Evolutionary conservation across 2,888 invertebrate genomes (phyloP).

Genomic region (Laothoe populi): DNA sequence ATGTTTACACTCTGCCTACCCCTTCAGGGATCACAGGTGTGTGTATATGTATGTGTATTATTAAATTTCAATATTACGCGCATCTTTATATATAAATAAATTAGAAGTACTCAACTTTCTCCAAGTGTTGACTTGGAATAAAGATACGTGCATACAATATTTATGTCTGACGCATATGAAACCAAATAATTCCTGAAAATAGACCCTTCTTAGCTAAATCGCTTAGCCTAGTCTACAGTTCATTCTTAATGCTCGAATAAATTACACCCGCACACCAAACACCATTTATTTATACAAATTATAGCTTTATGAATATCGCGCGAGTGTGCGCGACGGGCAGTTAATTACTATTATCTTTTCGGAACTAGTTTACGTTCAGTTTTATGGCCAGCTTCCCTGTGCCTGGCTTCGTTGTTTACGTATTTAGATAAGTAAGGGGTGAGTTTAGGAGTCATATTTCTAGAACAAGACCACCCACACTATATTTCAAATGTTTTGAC

Average conservation of each 20-base stretch:
- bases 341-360: slow-evolving; percentile 41
- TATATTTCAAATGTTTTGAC: no score
- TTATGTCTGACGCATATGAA: no score
- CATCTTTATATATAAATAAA: no score
- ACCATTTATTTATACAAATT: slow-evolving; percentile 25
- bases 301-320: slow-evolving; percentile 27
- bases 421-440: neutral
- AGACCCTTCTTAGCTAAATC: neutral
- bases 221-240: neutral
- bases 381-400: slow-evolving; percentile 38
- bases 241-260: slow-evolving; percentile 23
- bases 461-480: neutral
- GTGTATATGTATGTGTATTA: no score
- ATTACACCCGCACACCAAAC: slow-evolving; percentile 24
- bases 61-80: no score
- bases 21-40: no score
- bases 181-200: no score
- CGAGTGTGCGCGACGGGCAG: slow-evolving; percentile 28
- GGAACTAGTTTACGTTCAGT: slow-evolving; percentile 30
- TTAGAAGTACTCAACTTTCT: no score
- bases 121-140: no score
- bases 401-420: slow-evolving; percentile 20
- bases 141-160: no score
- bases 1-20: no score
- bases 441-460: neutral